Percentiles rank a stretch among this genome's conserved stretches.
These are phyloP conservation scores for Danionella cerebrum DNA, from an alignment of 2,113 vertebrate species.

Conservation along the genomic window DNA sequence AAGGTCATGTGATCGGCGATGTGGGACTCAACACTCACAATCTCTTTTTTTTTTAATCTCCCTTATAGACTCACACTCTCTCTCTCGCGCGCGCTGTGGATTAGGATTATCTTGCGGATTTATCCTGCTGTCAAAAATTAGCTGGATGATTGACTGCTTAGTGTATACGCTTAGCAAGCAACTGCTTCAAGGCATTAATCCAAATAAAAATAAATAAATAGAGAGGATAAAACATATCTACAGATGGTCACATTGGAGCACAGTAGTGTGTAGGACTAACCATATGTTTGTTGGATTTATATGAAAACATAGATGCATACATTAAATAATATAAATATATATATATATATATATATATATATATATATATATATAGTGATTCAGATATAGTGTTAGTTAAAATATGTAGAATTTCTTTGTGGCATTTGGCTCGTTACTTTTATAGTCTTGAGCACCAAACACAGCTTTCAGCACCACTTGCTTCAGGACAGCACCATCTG, in stretches of 20 bases:
- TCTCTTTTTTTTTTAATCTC: slow-evolving; percentile 24
- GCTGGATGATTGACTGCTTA: slow-evolving; percentile 15
- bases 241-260: slow-evolving; percentile 1
- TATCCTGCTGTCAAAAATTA: slow-evolving; percentile 28
- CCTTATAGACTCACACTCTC: background rate
- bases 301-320: background rate
- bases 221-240: background rate
- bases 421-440: too few species aligned
- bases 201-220: slow-evolving; percentile 14
- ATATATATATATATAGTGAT: too few species aligned
- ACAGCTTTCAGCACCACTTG: slow-evolving; percentile 12
- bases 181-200: slow-evolving; percentile 1
- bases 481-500: slow-evolving; percentile 25
- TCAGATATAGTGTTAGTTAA: too few species aligned
- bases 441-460: background rate
- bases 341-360: too few species aligned
- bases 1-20: slow-evolving; percentile 43
- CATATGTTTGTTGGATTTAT: background rate
- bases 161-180: background rate
- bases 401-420: too few species aligned
- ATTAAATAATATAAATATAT: too few species aligned
- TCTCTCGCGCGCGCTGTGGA: background rate
- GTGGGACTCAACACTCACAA: slow-evolving; percentile 41
- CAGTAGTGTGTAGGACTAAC: background rate
- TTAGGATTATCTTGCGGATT: slow-evolving; percentile 8